These are phyloP conservation scores for Myodes glareolus DNA, from an alignment of 2,113 vertebrate genomes.

Conservation along the genomic window DNA sequence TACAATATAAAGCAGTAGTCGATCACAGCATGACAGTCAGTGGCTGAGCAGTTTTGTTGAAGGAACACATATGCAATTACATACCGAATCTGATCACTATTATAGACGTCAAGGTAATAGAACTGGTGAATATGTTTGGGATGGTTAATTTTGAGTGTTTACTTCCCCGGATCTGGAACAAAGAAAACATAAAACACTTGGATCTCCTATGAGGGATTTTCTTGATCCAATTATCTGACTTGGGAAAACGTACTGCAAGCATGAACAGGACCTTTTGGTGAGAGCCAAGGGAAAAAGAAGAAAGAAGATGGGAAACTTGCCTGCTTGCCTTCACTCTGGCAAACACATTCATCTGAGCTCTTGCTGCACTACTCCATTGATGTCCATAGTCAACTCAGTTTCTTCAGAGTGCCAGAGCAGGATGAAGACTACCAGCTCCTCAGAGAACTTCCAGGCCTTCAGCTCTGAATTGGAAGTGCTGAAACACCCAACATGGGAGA, in stretches of 20 bases:
- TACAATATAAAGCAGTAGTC: neutral
- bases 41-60: neutral
- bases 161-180: no score
- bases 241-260: neutral
- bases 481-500: no score
- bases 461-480: no score
- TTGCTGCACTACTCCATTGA: neutral
- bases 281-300: no score
- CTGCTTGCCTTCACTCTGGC: neutral
- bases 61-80: neutral
- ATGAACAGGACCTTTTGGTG: neutral
- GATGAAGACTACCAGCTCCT: neutral
- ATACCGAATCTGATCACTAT: neutral
- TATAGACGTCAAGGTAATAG: neutral
- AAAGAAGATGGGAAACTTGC: fast-evolving
- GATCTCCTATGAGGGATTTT: neutral
- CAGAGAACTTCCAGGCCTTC: neutral
- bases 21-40: neutral
- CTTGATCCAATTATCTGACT: neutral
- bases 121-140: neutral
- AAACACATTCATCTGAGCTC: neutral
- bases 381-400: neutral
- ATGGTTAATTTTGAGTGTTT: neutral
- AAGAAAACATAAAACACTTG: no score
- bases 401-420: neutral